These are phyloP conservation scores for Microcebus griseorufus DNA, from an alignment of 2,113 vertebrate species.

Conservation along the genomic window DNA sequence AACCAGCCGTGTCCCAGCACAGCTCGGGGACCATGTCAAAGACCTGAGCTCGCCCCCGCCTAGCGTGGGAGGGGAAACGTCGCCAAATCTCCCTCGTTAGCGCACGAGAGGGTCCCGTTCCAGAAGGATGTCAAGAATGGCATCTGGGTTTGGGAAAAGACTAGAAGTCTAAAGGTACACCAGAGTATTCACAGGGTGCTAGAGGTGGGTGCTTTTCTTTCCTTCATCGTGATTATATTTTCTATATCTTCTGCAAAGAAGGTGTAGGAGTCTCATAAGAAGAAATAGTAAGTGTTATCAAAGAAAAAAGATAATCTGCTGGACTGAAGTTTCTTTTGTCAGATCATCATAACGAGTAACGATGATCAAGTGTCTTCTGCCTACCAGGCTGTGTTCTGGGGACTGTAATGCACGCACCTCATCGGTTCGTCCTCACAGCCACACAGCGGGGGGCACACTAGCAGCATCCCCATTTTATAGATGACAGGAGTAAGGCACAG, in stretches of 20 bases:
- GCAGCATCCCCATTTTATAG: not conserved
- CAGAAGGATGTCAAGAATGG: not conserved
- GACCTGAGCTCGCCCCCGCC: not conserved
- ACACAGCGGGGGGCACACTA: fast-evolving
- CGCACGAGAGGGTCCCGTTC: not conserved
- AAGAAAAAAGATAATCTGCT: not conserved
- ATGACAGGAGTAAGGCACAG: too few species aligned
- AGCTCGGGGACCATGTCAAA: not conserved
- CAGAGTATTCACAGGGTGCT: fast-evolving
- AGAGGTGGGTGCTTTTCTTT: not conserved
- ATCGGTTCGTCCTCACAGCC: not conserved
- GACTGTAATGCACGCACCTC: not conserved
- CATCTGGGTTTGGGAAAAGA: not conserved
- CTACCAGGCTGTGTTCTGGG: not conserved
- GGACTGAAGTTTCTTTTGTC: not conserved
- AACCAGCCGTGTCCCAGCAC: not conserved
- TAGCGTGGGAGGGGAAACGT: not conserved
- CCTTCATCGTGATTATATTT: not conserved
- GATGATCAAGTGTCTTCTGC: not conserved
- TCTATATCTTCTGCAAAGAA: not conserved
- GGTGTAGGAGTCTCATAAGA: not conserved
- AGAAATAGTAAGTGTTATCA: not conserved
- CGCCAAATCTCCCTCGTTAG: not conserved
- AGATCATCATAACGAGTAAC: too few species aligned
- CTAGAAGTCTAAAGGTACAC: not conserved